Conservation (phyloP, 2,888 invertebrate genomes). For the Metalampra italica region DNA sequence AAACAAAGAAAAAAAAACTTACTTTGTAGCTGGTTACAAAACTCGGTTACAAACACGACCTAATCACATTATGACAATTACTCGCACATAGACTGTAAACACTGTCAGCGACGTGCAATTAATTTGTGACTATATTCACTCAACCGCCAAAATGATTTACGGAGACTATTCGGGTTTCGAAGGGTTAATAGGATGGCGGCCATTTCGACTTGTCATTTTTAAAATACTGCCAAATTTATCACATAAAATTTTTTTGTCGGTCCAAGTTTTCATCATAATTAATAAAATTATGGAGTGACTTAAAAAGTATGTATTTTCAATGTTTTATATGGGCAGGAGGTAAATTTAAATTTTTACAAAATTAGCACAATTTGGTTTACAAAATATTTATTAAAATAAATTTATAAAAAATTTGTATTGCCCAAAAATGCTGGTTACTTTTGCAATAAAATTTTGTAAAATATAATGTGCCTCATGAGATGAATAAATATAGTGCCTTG, state of each 20-base stretch:
- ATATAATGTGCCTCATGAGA: constrained; percentile 26
- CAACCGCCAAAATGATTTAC: too few relatives aligned
- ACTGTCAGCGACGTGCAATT: too few relatives aligned
- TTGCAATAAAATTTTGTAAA: background rate
- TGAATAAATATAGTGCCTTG: constrained; percentile 28
- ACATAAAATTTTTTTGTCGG: background rate
- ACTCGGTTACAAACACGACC: too few relatives aligned
- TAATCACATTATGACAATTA: too few relatives aligned
- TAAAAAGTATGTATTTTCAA: too few relatives aligned
- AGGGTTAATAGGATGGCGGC: background rate
- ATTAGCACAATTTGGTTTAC: background rate
- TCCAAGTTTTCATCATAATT: background rate
- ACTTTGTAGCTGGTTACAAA: too few relatives aligned
- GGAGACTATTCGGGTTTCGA: too few relatives aligned
- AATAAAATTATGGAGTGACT: too few relatives aligned
- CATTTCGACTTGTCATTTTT: constrained; percentile 13
- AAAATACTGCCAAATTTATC: background rate
- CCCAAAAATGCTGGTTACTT: background rate
- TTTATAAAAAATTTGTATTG: background rate
- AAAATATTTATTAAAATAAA: background rate
- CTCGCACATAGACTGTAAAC: too few relatives aligned
- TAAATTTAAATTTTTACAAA: background rate
- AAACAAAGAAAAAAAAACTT: too few relatives aligned
- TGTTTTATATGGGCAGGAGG: too few relatives aligned
- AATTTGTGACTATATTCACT: too few relatives aligned